Conservation (phyloP, 2,888 invertebrate species). For the Malacosoma neustria region DNA sequence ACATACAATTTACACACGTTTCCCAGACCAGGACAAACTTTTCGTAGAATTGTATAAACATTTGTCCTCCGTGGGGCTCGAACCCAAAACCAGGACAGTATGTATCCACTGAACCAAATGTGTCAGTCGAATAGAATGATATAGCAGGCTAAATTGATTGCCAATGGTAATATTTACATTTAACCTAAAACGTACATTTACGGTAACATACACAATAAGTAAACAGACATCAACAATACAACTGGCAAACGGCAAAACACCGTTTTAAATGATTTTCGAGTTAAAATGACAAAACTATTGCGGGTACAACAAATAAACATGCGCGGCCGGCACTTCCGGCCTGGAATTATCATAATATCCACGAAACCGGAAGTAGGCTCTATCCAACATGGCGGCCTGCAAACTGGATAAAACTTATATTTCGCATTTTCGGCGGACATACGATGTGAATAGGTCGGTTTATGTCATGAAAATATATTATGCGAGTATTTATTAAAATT, state of each 20-base stretch:
- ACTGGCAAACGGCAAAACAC: background rate
- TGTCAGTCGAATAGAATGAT: too few species aligned
- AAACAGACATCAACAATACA: background rate
- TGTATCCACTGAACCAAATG: too few species aligned
- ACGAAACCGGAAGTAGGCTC: conserved; percentile 8
- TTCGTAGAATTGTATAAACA: too few species aligned
- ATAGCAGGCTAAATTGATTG: too few species aligned
- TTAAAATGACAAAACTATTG: conserved; percentile 2
- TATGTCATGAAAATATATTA: background rate
- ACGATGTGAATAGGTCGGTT: background rate
- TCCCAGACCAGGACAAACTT: too few species aligned
- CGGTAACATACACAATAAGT: too few species aligned
- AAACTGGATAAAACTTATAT: background rate
- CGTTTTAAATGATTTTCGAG: background rate
- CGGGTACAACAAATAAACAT: conserved; percentile 1
- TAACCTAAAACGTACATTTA: too few species aligned
- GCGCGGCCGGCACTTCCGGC: conserved; percentile 5
- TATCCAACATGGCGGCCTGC: conserved; percentile 8
- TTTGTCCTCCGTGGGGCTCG: too few species aligned
- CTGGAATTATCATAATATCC: conserved; percentile 10
- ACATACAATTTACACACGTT: too few species aligned
- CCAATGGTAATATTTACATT: too few species aligned
- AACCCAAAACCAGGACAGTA: too few species aligned
- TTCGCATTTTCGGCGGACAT: background rate
- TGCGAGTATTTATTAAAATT: too few species aligned